Conservation (phyloP, 2,113 vertebrate species). For the Balaeniceps rex region DNA sequence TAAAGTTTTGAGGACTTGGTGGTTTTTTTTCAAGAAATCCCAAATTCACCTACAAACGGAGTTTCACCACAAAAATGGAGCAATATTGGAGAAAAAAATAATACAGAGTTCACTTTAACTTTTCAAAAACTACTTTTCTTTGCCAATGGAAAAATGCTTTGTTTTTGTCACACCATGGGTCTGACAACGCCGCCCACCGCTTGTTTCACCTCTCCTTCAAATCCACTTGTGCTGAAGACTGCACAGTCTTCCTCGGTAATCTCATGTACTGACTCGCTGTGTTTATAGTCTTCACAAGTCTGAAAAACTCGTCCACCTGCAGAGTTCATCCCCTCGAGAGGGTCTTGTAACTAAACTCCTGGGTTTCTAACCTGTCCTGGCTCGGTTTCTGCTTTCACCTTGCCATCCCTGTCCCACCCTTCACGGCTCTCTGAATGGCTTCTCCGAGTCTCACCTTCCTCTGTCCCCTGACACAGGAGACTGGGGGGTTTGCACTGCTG, state of each 20-base stretch:
- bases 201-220: not conserved
- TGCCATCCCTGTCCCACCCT: not conserved
- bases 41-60: not conserved
- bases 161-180: not conserved
- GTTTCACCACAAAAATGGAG: not conserved
- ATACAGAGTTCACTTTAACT: not conserved
- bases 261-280: not conserved
- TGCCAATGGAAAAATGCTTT: not conserved
- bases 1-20: not conserved
- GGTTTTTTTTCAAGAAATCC: not conserved
- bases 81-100: not conserved
- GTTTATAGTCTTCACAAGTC: not conserved
- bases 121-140: not conserved
- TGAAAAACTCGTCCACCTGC: not conserved
- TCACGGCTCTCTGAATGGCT: not conserved
- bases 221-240: not conserved
- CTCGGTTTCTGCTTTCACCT: not conserved
- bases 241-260: not conserved
- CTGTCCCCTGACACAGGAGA: not conserved
- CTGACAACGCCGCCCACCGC: rapidly evolving
- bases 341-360: not conserved
- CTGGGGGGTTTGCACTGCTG: not conserved
- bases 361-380: not conserved
- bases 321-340: not conserved
- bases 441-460: not conserved